Evolutionary conservation across 2,113 vertebrate species (phyloP).

Genomic region (Oryzias javanicus): DNA sequence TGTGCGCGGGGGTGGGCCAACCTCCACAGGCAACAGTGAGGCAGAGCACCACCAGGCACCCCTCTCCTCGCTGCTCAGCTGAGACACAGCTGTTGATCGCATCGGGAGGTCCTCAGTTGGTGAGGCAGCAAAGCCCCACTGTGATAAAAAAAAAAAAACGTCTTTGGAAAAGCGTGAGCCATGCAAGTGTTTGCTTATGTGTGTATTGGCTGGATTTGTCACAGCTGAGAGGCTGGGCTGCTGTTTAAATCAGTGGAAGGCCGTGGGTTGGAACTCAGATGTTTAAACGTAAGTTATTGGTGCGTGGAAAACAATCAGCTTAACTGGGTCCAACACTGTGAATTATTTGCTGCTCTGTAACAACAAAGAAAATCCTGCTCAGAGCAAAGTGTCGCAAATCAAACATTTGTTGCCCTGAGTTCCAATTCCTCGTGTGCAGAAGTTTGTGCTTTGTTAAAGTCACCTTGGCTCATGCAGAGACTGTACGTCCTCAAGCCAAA

Average conservation of each 20-base stretch:
- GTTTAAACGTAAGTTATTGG: conserved; percentile 51
- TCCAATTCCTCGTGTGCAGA: neutral
- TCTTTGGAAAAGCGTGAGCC: conserved; percentile 2
- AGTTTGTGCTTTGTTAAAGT: conserved; percentile 30
- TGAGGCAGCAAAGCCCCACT: conserved; percentile 26
- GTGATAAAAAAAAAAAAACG: conserved; percentile 16
- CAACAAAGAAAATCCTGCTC: conserved; percentile 26
- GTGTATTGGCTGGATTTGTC: conserved; percentile 31
- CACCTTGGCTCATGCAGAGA: conserved; percentile 29
- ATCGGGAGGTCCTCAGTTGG: conserved; percentile 37
- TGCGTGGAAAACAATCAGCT: conserved; percentile 57
- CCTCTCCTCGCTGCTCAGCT: conserved; percentile 31
- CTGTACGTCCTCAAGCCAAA: conserved; percentile 16
- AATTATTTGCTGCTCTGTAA: conserved; percentile 40
- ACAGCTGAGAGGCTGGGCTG: conserved; percentile 30
- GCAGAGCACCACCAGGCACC: conserved; percentile 16
- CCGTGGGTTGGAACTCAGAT: conserved; percentile 25
- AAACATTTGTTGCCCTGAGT: neutral
- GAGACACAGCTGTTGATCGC: conserved; percentile 44
- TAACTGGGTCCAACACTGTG: conserved; percentile 22
- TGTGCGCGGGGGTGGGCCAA: conserved; percentile 15
- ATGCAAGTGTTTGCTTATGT: neutral
- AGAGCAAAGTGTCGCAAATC: neutral
- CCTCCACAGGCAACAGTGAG: conserved; percentile 27
- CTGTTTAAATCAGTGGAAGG: conserved; percentile 27